Conservation (phyloP, 1,140 invertebrate species). For the Drosophila nannoptera region DNA sequence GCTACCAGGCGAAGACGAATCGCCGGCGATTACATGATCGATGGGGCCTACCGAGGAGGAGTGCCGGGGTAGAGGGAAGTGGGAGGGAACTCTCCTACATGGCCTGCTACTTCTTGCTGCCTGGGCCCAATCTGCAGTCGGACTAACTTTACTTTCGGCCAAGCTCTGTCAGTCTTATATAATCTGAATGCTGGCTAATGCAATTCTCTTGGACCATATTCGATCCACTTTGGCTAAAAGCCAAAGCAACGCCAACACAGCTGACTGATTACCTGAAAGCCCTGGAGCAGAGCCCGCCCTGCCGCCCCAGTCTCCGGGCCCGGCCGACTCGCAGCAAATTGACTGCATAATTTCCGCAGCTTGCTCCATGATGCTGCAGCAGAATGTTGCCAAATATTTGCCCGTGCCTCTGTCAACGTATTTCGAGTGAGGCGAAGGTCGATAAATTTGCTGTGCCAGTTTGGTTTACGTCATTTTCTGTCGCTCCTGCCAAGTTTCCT, state of each 20-base stretch:
- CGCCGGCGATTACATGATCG: slow-evolving; percentile 27
- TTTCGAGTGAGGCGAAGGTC: slow-evolving; percentile 14
- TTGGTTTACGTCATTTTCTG: slow-evolving; percentile 7
- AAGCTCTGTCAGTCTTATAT: neutral
- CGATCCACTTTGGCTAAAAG: slow-evolving; percentile 8
- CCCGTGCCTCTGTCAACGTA: slow-evolving; percentile 48
- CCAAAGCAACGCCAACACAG: slow-evolving; percentile 9
- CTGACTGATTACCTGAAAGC: slow-evolving; percentile 36
- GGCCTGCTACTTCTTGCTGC: neutral
- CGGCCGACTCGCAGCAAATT: slow-evolving; percentile 52
- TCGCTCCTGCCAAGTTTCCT: slow-evolving; percentile 25
- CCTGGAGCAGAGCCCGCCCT: slow-evolving; percentile 2
- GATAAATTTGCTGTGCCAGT: slow-evolving; percentile 5
- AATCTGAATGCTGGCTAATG: neutral
- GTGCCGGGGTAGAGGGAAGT: too few relatives aligned
- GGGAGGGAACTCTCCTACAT: too few relatives aligned
- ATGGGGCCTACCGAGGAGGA: neutral
- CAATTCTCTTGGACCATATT: neutral
- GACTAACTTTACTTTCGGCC: too few relatives aligned
- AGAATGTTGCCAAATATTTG: slow-evolving; percentile 63
- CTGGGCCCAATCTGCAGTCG: too few relatives aligned
- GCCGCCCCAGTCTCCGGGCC: neutral
- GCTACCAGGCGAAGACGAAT: slow-evolving; percentile 18
- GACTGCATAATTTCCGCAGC: slow-evolving; percentile 62
- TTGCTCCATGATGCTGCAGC: slow-evolving; percentile 1